phyloP scores from a whole-genome alignment of 2,797 vertebrate genomes.

The Onychomys leucogaster region DNA sequence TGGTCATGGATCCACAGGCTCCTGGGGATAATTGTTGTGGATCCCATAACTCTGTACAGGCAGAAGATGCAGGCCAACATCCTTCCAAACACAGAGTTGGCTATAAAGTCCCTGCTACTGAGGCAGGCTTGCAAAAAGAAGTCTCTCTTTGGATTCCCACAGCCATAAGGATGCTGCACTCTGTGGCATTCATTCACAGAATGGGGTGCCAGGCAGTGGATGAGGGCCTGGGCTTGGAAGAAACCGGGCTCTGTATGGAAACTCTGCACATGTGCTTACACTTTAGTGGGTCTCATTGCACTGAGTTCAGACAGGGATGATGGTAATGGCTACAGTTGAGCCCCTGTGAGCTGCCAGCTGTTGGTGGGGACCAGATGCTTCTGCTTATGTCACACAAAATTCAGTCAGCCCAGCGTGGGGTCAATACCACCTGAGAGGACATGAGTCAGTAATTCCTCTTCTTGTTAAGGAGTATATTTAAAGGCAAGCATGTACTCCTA shows the following conservation, averaged over 20 bases:
- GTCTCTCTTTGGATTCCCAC: background rate
- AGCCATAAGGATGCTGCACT: background rate
- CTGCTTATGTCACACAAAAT: background rate
- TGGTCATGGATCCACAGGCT: background rate
- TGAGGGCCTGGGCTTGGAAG: background rate
- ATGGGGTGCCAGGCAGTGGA: fast-evolving
- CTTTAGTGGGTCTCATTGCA: background rate
- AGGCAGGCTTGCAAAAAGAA: background rate
- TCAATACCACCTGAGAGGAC: background rate
- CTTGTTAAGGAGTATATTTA: background rate
- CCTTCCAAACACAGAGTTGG: background rate
- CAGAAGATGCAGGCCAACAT: background rate
- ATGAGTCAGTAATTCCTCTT: background rate
- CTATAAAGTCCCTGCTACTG: background rate
- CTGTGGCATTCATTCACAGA: background rate
- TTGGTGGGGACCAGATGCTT: background rate
- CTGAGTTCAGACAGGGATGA: background rate
- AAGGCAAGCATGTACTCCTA: background rate
- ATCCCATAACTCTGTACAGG: background rate
- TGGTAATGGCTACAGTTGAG: too few species aligned
- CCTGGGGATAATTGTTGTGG: background rate
- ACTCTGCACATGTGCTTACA: background rate
- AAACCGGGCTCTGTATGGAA: background rate
- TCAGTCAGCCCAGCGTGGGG: background rate
- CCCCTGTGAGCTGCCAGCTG: background rate